Percentiles rank a stretch among this genome's conserved stretches.
Evolutionary conservation across 2,113 vertebrate genomes (phyloP).

Genomic region (Tonatia bakeri): DNA sequence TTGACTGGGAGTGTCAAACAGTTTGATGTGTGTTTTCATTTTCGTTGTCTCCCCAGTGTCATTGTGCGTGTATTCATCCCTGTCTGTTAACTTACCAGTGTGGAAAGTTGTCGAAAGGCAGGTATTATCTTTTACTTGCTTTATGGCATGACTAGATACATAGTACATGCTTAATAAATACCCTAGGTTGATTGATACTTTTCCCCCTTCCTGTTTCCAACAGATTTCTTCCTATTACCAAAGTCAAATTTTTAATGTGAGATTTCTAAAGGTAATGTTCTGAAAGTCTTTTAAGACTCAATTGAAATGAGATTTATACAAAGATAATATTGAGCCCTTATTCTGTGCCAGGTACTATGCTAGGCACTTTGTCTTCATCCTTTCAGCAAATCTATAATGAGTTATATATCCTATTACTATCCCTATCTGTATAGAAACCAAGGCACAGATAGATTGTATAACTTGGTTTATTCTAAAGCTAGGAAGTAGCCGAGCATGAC

Average conservation of each 20-base stretch:
- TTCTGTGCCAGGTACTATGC: not conserved
- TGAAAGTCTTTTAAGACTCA: constrained; percentile 13
- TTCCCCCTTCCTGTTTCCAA: not conserved
- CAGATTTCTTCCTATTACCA: not conserved
- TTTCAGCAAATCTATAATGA: constrained; percentile 3
- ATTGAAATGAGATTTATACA: not conserved
- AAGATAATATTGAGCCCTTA: not conserved
- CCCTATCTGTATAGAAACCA: not conserved
- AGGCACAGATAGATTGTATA: not conserved
- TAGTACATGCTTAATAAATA: not conserved
- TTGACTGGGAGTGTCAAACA: not conserved
- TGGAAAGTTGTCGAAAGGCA: not conserved
- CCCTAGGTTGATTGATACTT: not conserved
- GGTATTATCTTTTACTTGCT: not conserved
- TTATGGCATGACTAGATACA: not conserved
- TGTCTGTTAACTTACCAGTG: not conserved
- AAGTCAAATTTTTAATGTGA: not conserved
- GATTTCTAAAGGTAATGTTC: not conserved
- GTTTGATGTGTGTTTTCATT: not conserved
- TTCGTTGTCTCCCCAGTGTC: not conserved
- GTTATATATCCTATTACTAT: not conserved
- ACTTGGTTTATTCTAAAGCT: not conserved
- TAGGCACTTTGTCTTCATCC: not conserved
- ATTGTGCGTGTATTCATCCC: not conserved
- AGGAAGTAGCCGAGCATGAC: not conserved